Evolutionary conservation across 1,140 invertebrate species (phyloP), one percentile per base, ranked within the genome.

Genomic region (Drosophila varians): DNA sequence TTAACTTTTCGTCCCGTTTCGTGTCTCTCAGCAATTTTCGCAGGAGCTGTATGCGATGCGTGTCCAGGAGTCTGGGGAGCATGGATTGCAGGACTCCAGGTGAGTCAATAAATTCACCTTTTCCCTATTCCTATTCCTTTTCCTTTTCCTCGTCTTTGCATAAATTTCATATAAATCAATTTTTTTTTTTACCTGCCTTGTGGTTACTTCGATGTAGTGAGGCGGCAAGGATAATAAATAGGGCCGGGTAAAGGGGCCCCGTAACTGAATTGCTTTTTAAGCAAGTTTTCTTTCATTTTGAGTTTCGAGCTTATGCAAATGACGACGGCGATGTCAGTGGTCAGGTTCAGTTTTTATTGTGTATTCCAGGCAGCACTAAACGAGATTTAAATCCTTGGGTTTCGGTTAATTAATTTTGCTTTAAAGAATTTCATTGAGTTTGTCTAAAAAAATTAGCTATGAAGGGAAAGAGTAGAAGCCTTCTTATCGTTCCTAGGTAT

Each of bases 41-140:
- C 94, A 95, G 90, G 95, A 94, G 89, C 91, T 97, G 9, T 96
- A 96, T 77, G 93, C 95, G 2, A 93, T 97, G 92, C 95, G 95
- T 86, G 94, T 96, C 90, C 95, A 94, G 53, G 94, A 96, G 73
- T 93, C 92, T 55, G 90, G 89, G 14, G 93, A 93, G 19, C 91
- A 91, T 60, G 93, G 93, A 43, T 92, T 92, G 45, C 92, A 92
- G 64, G 93, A 93, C 78, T 92, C 94, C 57, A 94, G 93, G 94
- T 94, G 91, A 92, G 75, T 88, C 62, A 74, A 88, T 83, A 76
- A 76, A 73, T 86, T 76, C 42, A 31, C 9, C 9, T 58, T 12
- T 43, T 43, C 28, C 43, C 16, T 28, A 23, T 47, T 57, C 16
- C 19, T 46, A 42, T 34, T 14, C 16, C 23, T 49, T 36, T 47